Evolutionary conservation across 2,888 invertebrate species (phyloP), one percentile per base, ranked within the genome.

Genomic region (Orchesella flavescens): DNA sequence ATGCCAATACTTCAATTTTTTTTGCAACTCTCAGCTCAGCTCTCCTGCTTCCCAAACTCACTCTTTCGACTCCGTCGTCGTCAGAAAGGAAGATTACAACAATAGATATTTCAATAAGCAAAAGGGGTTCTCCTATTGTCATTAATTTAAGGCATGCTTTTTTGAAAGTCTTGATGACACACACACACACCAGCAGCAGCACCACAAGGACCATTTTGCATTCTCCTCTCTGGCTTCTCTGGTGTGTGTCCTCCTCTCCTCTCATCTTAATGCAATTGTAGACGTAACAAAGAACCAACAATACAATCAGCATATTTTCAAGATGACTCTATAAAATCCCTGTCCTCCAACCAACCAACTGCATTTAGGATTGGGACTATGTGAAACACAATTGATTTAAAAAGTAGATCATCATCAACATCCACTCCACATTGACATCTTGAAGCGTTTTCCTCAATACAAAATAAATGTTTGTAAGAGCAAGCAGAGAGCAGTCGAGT

Each of bases 241-340:
- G n/a, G n/a, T n/a, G 34, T 34, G 34, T 34, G 34, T 34, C 34
- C 34, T 34, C 34, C 34, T 34, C 34, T 34, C 34, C 34, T 34
- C 34, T 34, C 34, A 7, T 34, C 34, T 34, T 34, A 49, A 49
- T n/a, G n/a, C 49, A 49, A 49, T 49, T 49, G 49, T 49, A 12
- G 2, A 49, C 12, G 49, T 49, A 49, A 34, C 34, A n/a, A n/a
- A n/a, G n/a, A n/a, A n/a, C n/a, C n/a, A n/a, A n/a, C n/a, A n/a
- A n/a, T n/a, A n/a, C n/a, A n/a, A 49, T 49, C 49, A 49, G 3
- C 49, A 49, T 43, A 43, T 59, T 61, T 59, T 73, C 59, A 73
- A 61, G 63, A 74, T 74, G 74, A 73, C 73, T 73, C 61, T 73
- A 73, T 73, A 34, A 34, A 4, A 7, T 34, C 7, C n/a, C 34